These are phyloP conservation scores for Falcunculus frontatus DNA, from an alignment of 2,113 vertebrate species.

Conservation along the genomic window DNA sequence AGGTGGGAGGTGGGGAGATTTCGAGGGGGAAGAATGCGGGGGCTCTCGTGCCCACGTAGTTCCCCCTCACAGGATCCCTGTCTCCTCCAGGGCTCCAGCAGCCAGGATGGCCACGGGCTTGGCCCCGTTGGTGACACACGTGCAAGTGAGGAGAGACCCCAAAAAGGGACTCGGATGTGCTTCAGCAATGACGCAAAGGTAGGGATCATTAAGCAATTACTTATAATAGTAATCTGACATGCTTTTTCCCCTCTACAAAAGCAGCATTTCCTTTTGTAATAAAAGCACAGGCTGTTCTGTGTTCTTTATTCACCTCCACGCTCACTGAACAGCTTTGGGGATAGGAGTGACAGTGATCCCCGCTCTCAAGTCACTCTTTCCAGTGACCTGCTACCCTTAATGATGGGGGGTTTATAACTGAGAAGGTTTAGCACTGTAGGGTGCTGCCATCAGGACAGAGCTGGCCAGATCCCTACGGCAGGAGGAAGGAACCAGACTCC, in stretches of 20 bases:
- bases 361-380: background rate
- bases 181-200: background rate
- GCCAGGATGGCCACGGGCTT: background rate
- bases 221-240: background rate
- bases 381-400: background rate
- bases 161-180: background rate
- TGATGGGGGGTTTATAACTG: background rate
- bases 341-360: background rate
- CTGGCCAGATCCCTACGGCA: background rate
- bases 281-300: constrained; percentile 16
- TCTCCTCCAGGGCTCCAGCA: background rate
- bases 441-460: background rate
- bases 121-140: background rate
- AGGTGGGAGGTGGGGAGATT: constrained; percentile 42
- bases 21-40: background rate
- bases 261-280: constrained; percentile 8
- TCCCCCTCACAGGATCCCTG: background rate
- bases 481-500: background rate
- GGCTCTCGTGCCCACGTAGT: rapidly evolving
- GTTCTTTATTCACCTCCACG: background rate
- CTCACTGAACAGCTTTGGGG: background rate
- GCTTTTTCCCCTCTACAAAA: background rate
- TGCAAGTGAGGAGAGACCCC: background rate
- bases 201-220: background rate
- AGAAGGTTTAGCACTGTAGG: constrained; percentile 1